Percentiles rank a stretch among this genome's conserved stretches.
Evolutionary conservation across 1,140 invertebrate genomes (phyloP).

Genomic region (Drosophila aff.): DNA sequence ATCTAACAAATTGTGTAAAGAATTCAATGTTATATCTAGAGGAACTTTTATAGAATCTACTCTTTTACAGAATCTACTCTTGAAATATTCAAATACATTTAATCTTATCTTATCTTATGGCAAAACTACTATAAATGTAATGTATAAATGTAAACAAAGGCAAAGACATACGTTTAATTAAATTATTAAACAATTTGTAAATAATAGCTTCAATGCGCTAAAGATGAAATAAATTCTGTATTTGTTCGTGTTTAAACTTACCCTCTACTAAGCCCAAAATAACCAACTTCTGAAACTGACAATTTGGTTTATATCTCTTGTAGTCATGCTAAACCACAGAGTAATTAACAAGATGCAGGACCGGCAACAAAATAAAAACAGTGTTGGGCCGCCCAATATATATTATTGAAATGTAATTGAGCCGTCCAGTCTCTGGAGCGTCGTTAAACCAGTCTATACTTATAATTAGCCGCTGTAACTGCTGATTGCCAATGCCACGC

Average conservation of each 20-base stretch:
- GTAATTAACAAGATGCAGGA: constrained; percentile 18
- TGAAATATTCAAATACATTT: too few species aligned
- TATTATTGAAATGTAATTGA: constrained; percentile 54
- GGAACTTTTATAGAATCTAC: too few species aligned
- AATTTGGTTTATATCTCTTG: not conserved
- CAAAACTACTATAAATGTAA: too few species aligned
- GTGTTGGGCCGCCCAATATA: constrained; percentile 18
- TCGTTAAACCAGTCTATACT: constrained; percentile 54
- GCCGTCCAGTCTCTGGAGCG: constrained; percentile 40
- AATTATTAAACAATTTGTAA: not conserved
- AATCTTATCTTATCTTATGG: too few species aligned
- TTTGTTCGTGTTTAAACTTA: not conserved
- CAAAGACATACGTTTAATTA: not conserved
- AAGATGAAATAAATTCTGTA: not conserved
- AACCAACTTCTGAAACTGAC: not conserved
- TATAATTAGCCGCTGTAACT: constrained; percentile 59
- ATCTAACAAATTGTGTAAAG: too few species aligned
- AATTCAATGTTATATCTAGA: too few species aligned
- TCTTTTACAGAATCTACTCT: too few species aligned
- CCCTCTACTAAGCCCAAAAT: not conserved
- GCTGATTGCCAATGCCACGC: constrained; percentile 43
- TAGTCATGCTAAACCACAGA: not conserved
- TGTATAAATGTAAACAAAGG: too few species aligned
- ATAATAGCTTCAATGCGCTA: not conserved
- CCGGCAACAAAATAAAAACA: not conserved